Percentiles rank a stretch among this genome's conserved stretches.
These are phyloP conservation scores for Frieseomelitta varia DNA, from an alignment of 1,140 invertebrate genomes.

Conservation along the genomic window DNA sequence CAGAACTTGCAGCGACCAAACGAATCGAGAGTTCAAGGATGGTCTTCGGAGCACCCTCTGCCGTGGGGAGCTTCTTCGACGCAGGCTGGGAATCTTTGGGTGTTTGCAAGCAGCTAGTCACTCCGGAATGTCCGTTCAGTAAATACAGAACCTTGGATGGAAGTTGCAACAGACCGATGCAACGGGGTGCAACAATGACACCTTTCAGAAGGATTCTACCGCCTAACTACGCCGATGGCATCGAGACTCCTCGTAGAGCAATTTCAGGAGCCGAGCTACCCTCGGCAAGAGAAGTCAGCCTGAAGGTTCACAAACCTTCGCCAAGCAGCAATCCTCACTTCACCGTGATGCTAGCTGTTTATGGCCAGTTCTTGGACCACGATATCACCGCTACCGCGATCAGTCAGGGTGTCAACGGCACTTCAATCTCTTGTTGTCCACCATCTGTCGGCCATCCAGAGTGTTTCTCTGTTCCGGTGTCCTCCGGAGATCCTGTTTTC, in stretches of 20 bases:
- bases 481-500: slow-evolving; percentile 87
- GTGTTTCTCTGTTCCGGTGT: slow-evolving; percentile 90
- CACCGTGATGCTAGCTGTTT: slow-evolving; percentile 92
- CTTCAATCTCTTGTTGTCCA: slow-evolving; percentile 86
- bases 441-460: slow-evolving; percentile 86
- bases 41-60: slow-evolving; percentile 65
- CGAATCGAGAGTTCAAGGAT: slow-evolving; percentile 75
- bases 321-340: slow-evolving; percentile 88
- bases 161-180: slow-evolving; percentile 88
- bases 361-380: slow-evolving; percentile 98
- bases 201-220: slow-evolving; percentile 89
- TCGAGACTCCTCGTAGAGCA: slow-evolving; percentile 86
- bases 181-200: slow-evolving; percentile 88
- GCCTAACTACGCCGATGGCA: slow-evolving; percentile 90
- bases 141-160: slow-evolving; percentile 89
- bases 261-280: slow-evolving; percentile 84
- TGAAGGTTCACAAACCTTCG: slow-evolving; percentile 87
- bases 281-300: slow-evolving; percentile 88
- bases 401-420: slow-evolving; percentile 86
- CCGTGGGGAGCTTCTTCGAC: slow-evolving; percentile 81
- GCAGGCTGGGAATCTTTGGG: slow-evolving; percentile 79
- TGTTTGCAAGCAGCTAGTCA: slow-evolving; percentile 71
- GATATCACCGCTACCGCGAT: slow-evolving; percentile 94
- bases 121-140: slow-evolving; percentile 42
- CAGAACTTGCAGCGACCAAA: slow-evolving; percentile 86